Conservation (phyloP, 2,113 vertebrate genomes). For the Sapajus apella region DNA sequence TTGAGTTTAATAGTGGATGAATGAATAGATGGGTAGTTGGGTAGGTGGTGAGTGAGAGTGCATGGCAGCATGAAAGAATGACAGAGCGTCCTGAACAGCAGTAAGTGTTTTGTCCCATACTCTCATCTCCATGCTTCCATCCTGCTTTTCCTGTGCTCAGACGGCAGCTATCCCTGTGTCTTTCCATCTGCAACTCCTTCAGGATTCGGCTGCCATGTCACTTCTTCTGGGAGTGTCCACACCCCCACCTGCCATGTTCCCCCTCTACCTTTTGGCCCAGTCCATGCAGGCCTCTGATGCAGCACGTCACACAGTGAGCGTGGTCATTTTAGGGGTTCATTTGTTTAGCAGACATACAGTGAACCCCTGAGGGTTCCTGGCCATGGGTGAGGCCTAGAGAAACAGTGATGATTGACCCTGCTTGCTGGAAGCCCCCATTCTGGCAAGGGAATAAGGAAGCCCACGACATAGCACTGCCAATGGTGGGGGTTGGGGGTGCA, state of each 20-base stretch:
- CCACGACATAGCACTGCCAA: accelerated
- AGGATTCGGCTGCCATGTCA: no score
- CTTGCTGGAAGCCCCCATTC: background rate
- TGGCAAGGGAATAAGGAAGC: background rate
- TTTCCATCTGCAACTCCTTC: background rate
- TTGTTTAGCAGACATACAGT: background rate
- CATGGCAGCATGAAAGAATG: background rate
- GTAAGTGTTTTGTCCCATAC: background rate
- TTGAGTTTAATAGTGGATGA: background rate
- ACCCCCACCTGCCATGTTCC: background rate
- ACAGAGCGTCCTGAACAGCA: background rate
- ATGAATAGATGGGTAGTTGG: background rate
- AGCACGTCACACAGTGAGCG: accelerated
- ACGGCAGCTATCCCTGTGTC: background rate
- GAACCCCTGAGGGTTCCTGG: background rate
- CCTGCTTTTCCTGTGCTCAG: background rate
- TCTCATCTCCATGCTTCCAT: background rate
- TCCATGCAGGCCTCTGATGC: no score
- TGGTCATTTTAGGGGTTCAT: background rate
- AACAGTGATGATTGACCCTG: background rate
- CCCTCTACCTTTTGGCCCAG: background rate
- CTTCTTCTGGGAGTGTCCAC: background rate
- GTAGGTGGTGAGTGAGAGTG: background rate
- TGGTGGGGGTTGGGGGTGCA: background rate
- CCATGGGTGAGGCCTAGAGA: background rate